Evolutionary conservation across 37 sponge, comb jelly and placozoan species (phyloP), one percentile per base, ranked within the genome.

Genomic region (Theonella swinhoei): DNA sequence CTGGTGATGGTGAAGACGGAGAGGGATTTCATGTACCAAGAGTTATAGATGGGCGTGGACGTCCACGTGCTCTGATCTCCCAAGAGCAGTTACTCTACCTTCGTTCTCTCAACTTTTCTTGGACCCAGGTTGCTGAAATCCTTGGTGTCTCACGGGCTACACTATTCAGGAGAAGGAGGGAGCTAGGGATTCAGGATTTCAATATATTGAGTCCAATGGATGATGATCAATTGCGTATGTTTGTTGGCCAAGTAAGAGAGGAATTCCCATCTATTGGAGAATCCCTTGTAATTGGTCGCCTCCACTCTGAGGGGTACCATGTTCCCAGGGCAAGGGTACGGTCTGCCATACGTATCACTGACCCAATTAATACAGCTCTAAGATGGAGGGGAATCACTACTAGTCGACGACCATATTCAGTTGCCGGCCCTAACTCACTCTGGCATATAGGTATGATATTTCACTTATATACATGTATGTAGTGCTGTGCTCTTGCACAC

Each of bases 251-350:
- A 43, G 42, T 70, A 24, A 78, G 77, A 31, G 28, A 37, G 1
- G 41, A 0, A 2, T 26, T 67, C 25, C 85, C 85, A 63, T 0
- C 74, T 38, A 38, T 22, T 76, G 85, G 85, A 68, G 85, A 84
- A 64, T 23, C 36, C 0, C 30, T 84, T 34, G n/a, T 84, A 22
- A 4, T 22, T 41, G 85, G 70, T 32, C 66, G 26, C 2, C 32
- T 84, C 1, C 37, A 4, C 3, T n/a, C 23, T 1, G 28, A 34
- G 23, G 85, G 85, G 1, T 63, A 74, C 24, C 40, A 38, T 7
- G 69, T 84, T 17, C 28, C 85, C 7, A 59, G 85, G 32, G 0
- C 42, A 8, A 23, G 61, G 1, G 22, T 84, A 7, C 76, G 76
- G 9, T 38, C 68, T 25, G 37, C 75, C 28, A 76, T 85, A 24